phyloP scores from a whole-genome alignment of 2,888 invertebrate genomes.

The Suillia variegata region DNA sequence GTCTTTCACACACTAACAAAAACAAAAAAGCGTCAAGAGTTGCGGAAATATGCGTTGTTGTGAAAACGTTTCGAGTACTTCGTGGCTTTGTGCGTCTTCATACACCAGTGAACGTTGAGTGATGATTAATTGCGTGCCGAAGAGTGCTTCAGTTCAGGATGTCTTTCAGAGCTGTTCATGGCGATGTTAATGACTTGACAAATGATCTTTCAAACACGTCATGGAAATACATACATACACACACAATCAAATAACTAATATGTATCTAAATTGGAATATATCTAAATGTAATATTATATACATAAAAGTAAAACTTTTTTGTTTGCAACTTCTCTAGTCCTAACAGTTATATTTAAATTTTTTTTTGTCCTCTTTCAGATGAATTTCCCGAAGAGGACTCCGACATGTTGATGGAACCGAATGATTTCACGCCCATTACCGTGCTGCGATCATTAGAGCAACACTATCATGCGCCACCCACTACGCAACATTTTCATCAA shows the following conservation, averaged over 20 bases:
- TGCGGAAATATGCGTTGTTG: neutral
- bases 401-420: slow-evolving; percentile 62
- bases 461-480: slow-evolving; percentile 50
- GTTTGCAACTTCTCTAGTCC: neutral
- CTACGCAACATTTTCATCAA: neutral
- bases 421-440: slow-evolving; percentile 55
- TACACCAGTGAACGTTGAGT: neutral
- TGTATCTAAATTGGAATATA: too few species aligned
- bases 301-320: too few species aligned
- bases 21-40: too few species aligned
- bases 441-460: slow-evolving; percentile 57
- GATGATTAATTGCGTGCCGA: neutral
- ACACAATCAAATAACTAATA: too few species aligned
- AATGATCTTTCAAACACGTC: too few species aligned
- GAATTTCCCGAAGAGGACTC: slow-evolving; percentile 58
- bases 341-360: slow-evolving; percentile 5
- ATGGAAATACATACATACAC: too few species aligned
- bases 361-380: slow-evolving; percentile 34
- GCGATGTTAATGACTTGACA: too few species aligned
- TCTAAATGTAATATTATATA: too few species aligned
- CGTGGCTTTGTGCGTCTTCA: neutral
- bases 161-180: too few species aligned
- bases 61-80: slow-evolving; percentile 1
- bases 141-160: neutral
- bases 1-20: neutral